Evolutionary conservation across 2,797 vertebrate species (phyloP).

Genomic region (Trachops cirrhosus): DNA sequence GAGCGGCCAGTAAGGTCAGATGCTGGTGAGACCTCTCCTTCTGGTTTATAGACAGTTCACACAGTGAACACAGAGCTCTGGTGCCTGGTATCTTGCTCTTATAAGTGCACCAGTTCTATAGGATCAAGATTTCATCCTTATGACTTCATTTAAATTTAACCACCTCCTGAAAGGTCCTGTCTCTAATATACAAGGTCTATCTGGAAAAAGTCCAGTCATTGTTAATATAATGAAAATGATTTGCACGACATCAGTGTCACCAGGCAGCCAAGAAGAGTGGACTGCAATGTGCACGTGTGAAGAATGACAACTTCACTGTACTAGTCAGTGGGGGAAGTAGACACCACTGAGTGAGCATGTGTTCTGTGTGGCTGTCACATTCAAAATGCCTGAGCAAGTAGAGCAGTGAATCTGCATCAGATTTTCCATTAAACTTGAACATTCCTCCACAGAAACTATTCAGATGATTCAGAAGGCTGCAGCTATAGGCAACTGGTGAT

Average conservation of each 20-base stretch:
- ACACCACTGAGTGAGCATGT: neutral
- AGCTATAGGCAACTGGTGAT: neutral
- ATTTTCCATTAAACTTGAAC: neutral
- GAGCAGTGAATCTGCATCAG: neutral
- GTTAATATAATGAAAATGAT: neutral
- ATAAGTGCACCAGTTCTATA: neutral
- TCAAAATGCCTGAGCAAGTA: neutral
- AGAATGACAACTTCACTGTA: neutral
- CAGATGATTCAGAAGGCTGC: neutral
- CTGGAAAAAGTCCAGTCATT: neutral
- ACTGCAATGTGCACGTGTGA: neutral
- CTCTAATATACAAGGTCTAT: neutral
- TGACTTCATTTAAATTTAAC: neutral
- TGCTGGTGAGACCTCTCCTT: neutral
- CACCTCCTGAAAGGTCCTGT: neutral
- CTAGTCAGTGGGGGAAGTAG: neutral
- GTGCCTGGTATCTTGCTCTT: neutral
- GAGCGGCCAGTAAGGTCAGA: too few relatives aligned
- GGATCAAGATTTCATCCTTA: neutral
- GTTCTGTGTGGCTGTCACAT: neutral
- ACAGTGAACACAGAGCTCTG: neutral
- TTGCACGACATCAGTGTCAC: neutral
- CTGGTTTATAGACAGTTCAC: neutral
- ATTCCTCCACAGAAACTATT: neutral
- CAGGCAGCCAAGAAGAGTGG: neutral